A percentile compares a stretch with the other conserved stretches of the same genome.
phyloP scores from a whole-genome alignment of 1,140 invertebrate genomes.

The Trichonephila inaurata region DNA sequence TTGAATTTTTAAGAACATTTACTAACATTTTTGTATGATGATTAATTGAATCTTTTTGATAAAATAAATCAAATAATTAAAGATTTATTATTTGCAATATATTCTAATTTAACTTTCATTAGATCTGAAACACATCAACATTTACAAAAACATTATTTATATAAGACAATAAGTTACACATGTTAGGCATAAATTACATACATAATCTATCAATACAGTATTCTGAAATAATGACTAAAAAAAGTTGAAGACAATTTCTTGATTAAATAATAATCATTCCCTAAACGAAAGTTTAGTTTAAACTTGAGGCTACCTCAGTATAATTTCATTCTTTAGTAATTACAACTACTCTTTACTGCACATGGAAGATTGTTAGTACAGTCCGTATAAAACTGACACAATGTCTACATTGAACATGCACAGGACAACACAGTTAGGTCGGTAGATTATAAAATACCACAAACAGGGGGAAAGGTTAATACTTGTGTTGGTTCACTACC shows the following conservation, averaged over 20 bases:
- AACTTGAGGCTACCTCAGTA: conserved; percentile 22
- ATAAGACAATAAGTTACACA: conserved; percentile 29
- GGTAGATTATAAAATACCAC: conserved; percentile 75
- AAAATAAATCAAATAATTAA: background rate
- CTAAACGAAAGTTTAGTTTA: conserved; percentile 47
- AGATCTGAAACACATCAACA: conserved; percentile 58
- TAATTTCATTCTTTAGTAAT: conserved; percentile 30
- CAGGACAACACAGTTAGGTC: conserved; percentile 75
- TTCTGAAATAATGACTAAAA: conserved; percentile 3
- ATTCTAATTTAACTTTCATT: conserved; percentile 1
- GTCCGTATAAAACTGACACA: conserved; percentile 76
- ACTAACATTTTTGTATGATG: background rate
- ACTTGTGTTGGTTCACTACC: conserved; percentile 57
- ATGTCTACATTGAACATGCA: conserved; percentile 75
- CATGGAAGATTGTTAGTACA: conserved; percentile 75
- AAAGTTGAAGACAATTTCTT: conserved; percentile 11
- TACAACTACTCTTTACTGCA: conserved; percentile 69
- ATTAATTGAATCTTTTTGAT: background rate
- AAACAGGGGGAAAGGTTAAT: conserved; percentile 62
- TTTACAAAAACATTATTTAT: conserved; percentile 61
- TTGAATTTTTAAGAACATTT: background rate
- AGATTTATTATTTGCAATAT: background rate
- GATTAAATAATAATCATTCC: conserved; percentile 39
- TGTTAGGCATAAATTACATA: conserved; percentile 53
- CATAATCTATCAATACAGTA: conserved; percentile 50